A percentile compares a stretch with the other conserved stretches of the same genome.
phyloP scores from a whole-genome alignment of 2,797 vertebrate species.

The Momotus momota region DNA sequence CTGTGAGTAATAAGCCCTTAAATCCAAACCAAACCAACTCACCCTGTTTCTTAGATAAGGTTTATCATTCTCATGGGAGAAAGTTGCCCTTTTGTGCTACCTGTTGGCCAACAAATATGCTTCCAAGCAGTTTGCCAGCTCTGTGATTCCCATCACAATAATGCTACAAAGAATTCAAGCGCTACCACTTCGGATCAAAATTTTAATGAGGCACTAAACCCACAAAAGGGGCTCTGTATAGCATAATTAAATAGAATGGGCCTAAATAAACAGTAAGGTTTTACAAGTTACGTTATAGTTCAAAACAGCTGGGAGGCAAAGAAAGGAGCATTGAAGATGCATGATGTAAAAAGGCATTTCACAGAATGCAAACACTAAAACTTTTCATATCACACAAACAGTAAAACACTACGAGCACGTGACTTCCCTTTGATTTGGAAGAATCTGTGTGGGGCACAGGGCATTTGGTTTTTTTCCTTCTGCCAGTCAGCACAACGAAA shows the following conservation, averaged over 20 bases:
- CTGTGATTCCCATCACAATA: background rate
- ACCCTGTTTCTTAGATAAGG: background rate
- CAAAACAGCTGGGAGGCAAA: slow-evolving; percentile 65
- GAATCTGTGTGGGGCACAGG: slow-evolving; percentile 22
- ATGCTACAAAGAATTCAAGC: slow-evolving; percentile 33
- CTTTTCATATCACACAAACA: slow-evolving; percentile 53
- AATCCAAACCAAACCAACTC: slow-evolving; percentile 6
- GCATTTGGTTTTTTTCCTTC: slow-evolving; percentile 39
- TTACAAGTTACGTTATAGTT: slow-evolving; percentile 35
- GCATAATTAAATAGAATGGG: slow-evolving; percentile 75
- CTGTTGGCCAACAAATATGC: background rate
- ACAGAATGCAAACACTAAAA: slow-evolving; percentile 74
- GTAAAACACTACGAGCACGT: slow-evolving; percentile 33
- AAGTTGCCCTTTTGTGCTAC: background rate
- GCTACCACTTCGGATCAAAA: slow-evolving; percentile 28
- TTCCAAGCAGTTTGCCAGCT: background rate
- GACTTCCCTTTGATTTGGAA: slow-evolving; percentile 47
- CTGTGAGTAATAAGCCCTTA: background rate
- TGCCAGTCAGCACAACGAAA: slow-evolving; percentile 49
- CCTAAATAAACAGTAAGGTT: slow-evolving; percentile 51
- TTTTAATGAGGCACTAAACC: slow-evolving; percentile 61
- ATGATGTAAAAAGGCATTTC: slow-evolving; percentile 67
- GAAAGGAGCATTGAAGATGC: slow-evolving; percentile 43
- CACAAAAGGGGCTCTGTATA: slow-evolving; percentile 70
- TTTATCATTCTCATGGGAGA: background rate